These are phyloP conservation scores for Actenoides hombroni DNA, from an alignment of 2,113 vertebrate genomes.

Conservation along the genomic window DNA sequence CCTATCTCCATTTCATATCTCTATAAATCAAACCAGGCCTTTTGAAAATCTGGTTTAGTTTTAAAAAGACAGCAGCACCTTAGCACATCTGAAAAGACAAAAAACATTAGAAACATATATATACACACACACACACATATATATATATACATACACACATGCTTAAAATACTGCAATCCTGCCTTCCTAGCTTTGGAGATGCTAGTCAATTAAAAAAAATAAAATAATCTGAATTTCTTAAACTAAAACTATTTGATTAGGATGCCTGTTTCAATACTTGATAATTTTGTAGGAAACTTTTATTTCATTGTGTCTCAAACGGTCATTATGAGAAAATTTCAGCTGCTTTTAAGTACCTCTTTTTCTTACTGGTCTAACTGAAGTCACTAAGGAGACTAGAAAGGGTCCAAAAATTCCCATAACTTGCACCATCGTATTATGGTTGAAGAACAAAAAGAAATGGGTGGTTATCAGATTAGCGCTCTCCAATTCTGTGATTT, in stretches of 20 bases:
- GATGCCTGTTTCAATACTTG: not conserved
- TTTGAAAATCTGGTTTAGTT: not conserved
- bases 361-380: not conserved
- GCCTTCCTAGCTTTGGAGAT: not conserved
- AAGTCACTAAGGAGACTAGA: not conserved
- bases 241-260: not conserved
- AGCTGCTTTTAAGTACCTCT: not conserved
- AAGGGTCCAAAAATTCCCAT: rapidly evolving
- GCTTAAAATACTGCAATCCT: not conserved
- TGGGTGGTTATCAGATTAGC: not conserved
- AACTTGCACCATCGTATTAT: not conserved
- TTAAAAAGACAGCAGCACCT: not conserved
- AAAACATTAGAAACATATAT: not conserved
- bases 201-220: not conserved
- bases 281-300: not conserved
- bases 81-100: not conserved
- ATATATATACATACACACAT: too few species aligned
- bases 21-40: not conserved
- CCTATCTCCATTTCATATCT: not conserved
- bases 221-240: not conserved
- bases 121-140: too few species aligned
- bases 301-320: not conserved
- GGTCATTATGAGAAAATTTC: not conserved
- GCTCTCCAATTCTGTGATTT: not conserved
- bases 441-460: not conserved